Conservation (phyloP, 2,113 vertebrate genomes). For the Todiramphus chloris region DNA sequence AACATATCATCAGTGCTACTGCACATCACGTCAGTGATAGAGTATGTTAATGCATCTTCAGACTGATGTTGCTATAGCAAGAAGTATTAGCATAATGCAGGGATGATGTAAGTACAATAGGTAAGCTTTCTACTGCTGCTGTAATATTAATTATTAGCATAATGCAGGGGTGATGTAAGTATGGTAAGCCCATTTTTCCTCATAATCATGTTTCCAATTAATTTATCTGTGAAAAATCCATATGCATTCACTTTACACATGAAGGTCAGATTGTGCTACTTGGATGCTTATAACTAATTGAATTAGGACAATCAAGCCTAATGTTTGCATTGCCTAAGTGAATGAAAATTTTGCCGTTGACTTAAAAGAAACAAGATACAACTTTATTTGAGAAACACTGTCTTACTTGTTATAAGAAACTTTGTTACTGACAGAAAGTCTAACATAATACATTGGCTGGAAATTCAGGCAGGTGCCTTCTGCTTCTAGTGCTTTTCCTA, state of each 20-base stretch:
- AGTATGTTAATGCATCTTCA: constrained; percentile 37
- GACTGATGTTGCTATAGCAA: constrained; percentile 20
- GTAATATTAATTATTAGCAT: constrained; percentile 29
- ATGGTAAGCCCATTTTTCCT: background rate
- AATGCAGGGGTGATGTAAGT: constrained; percentile 34
- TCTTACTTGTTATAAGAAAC: background rate
- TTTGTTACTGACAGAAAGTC: background rate
- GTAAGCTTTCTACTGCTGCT: background rate
- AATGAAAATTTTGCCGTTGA: background rate
- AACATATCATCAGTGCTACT: constrained; percentile 32
- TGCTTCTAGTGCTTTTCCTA: background rate
- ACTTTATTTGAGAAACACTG: background rate
- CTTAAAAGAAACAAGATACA: background rate
- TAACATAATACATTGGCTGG: background rate
- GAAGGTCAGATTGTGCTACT: background rate
- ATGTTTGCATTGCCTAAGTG: background rate
- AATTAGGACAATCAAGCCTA: background rate
- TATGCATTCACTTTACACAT: background rate
- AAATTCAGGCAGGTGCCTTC: background rate
- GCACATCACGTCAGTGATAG: background rate
- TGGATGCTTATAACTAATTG: background rate
- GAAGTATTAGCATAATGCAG: constrained; percentile 47
- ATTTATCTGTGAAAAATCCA: background rate
- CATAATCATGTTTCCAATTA: constrained; percentile 26
- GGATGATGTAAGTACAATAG: constrained; percentile 40